Evolutionary conservation across 2,113 vertebrate species (phyloP).

Genomic region (Sceloporus tristichus): DNA sequence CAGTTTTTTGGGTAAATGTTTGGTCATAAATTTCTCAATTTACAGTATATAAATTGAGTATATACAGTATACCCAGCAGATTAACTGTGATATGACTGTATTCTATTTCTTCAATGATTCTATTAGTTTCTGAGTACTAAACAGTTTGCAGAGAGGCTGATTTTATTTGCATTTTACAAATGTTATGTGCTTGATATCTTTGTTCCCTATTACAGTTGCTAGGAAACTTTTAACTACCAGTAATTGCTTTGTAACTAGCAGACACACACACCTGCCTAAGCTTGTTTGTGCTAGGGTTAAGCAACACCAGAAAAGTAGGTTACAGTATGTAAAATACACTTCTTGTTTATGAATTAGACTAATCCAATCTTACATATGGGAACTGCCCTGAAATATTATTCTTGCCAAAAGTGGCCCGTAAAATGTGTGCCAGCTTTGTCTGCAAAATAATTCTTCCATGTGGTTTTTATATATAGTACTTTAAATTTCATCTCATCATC

Average conservation of each 20-base stretch:
- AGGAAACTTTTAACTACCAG: not conserved
- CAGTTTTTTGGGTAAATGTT: too few species aligned
- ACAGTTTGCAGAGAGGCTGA: not conserved
- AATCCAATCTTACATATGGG: not conserved
- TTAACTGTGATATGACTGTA: not conserved
- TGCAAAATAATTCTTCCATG: not conserved
- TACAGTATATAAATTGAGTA: too few species aligned
- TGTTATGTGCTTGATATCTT: not conserved
- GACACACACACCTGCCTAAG: not conserved
- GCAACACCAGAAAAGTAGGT: conserved; percentile 4
- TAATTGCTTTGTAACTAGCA: not conserved
- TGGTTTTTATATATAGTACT: not conserved
- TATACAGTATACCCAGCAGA: not conserved
- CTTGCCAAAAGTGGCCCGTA: not conserved
- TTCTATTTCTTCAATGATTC: not conserved
- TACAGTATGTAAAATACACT: not conserved
- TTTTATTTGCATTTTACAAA: not conserved
- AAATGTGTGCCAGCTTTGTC: not conserved
- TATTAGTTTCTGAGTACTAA: not conserved
- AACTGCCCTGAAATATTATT: not conserved
- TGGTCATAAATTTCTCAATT: too few species aligned
- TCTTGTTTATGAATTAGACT: not conserved
- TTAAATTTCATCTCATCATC: not conserved
- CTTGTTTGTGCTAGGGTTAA: not conserved
- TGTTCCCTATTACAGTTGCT: not conserved